Evolutionary conservation across 2,113 vertebrate species (phyloP), one percentile per base, ranked within the genome.

Genomic region (Mobula birostris): DNA sequence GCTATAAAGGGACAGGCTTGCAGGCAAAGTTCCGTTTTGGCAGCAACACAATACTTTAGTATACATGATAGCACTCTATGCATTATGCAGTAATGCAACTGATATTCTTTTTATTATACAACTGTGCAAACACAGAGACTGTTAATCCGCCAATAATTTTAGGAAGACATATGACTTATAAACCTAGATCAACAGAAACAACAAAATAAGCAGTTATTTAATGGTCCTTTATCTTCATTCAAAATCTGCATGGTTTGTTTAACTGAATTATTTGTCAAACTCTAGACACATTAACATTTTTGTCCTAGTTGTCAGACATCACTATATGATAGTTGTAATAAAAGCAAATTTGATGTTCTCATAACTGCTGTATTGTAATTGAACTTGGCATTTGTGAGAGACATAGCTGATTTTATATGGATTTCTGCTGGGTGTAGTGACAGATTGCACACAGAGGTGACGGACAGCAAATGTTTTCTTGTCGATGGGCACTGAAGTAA

Each of bases 71-170:
- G 40, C 66, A 32, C 61, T 61, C 58, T 66, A 32, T 68, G 61
- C 85, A 90, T 90, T 66, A 90, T 68, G 58, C 14, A 63, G 63
- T 66, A 83, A 58, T 12, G 29, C 27, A 1, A 29, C 58, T 17
- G 85, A 14, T 61, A 87, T 88, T 88, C 48, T 12, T 74, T 88
- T 88, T 32, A 66, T 66, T 88, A 88, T 66, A 61, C n/a, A 90
- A 88, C 27, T 63, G 56, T 12, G 58, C 61, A 87, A n/a, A 27
- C 27, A 63, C 56, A 5, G 3, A 61, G 8, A 29, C 58, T 15
- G 83, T 88, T 12, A 29, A 77, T 74, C 76, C 76, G 29, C 29
- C 76, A 77, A 27, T 77, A 88, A 88, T 88, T 88, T 88, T n/a
- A 63, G 61, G 24, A 63, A 88, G 58, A 70, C 68, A 70, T 29